A percentile compares a stretch with the other conserved stretches of the same genome.
phyloP scores from a whole-genome alignment of 2,888 invertebrate species.

The Leptopterna dolabrata region DNA sequence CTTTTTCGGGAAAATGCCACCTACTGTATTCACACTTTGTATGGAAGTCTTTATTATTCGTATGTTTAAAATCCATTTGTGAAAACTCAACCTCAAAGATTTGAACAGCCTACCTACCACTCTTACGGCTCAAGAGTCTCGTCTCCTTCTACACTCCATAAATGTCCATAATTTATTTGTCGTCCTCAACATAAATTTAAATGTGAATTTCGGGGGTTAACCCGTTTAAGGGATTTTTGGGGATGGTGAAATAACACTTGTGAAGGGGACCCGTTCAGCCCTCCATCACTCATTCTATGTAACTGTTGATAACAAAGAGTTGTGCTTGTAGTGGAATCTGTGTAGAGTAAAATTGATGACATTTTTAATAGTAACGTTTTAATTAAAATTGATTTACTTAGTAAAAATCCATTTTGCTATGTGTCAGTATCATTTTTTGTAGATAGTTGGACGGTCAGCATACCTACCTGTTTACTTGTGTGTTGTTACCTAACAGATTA shows the following conservation, averaged over 20 bases:
- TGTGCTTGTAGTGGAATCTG: slow-evolving; percentile 36
- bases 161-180: neutral
- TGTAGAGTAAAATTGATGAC: neutral
- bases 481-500: no score
- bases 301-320: slow-evolving; percentile 6
- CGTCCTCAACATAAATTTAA: neutral
- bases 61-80: no score
- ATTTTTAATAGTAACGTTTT: neutral
- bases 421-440: neutral
- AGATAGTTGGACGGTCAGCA: neutral
- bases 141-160: neutral
- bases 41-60: no score
- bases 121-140: neutral
- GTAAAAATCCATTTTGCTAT: neutral
- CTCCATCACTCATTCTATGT: slow-evolving; percentile 19
- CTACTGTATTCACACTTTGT: no score
- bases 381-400: no score
- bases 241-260: neutral
- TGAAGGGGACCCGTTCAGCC: slow-evolving; percentile 8
- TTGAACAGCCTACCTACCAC: neutral
- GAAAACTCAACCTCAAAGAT: no score
- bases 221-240: neutral
- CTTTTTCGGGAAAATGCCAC: no score
- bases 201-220: neutral
- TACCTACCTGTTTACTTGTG: neutral